A percentile compares a stretch with the other conserved stretches of the same genome.
Evolutionary conservation across 1,140 invertebrate genomes (phyloP).

Genomic region (Drosophila nigromelanica): DNA sequence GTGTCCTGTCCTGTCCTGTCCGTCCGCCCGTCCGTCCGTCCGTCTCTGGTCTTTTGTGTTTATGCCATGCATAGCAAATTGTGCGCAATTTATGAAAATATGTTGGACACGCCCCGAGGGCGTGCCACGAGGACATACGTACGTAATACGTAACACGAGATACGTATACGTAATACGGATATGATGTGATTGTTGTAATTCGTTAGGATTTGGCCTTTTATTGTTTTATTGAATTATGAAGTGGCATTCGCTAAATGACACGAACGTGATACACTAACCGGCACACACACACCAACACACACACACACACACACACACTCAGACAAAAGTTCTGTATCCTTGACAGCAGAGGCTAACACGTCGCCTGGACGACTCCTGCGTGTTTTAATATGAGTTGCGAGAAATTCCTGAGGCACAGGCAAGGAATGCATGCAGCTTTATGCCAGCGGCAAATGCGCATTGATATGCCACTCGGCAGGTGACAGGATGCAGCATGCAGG

Average conservation of each 20-base stretch:
- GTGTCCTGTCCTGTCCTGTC: slow-evolving; percentile 10
- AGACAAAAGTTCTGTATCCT: not conserved
- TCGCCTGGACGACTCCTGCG: slow-evolving; percentile 4
- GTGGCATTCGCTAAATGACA: slow-evolving; percentile 73
- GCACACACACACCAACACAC: slow-evolving; percentile 5
- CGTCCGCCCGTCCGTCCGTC: not conserved
- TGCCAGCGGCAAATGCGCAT: slow-evolving; percentile 49
- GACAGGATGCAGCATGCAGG: slow-evolving; percentile 1
- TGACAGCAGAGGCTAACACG: slow-evolving; percentile 7
- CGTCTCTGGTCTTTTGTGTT: slow-evolving; percentile 47
- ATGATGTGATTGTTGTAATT: slow-evolving; percentile 82
- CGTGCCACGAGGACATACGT: slow-evolving; percentile 4
- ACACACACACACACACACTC: slow-evolving; percentile 1
- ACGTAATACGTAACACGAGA: slow-evolving; percentile 8
- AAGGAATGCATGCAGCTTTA: slow-evolving; percentile 58
- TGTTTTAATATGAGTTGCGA: slow-evolving; percentile 42
- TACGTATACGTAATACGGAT: slow-evolving; percentile 23
- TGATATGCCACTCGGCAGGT: slow-evolving; percentile 58
- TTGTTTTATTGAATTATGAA: slow-evolving; percentile 84
- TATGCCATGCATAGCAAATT: slow-evolving; percentile 71
- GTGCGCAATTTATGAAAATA: slow-evolving; percentile 80
- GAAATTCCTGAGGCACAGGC: slow-evolving; percentile 48
- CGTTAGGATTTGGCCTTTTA: slow-evolving; percentile 79
- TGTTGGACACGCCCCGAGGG: slow-evolving; percentile 33
- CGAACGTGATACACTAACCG: slow-evolving; percentile 69